Base-by-base conservation (phyloP, 2,113 vertebrate species). In the Heterochromis multidens region DNA sequence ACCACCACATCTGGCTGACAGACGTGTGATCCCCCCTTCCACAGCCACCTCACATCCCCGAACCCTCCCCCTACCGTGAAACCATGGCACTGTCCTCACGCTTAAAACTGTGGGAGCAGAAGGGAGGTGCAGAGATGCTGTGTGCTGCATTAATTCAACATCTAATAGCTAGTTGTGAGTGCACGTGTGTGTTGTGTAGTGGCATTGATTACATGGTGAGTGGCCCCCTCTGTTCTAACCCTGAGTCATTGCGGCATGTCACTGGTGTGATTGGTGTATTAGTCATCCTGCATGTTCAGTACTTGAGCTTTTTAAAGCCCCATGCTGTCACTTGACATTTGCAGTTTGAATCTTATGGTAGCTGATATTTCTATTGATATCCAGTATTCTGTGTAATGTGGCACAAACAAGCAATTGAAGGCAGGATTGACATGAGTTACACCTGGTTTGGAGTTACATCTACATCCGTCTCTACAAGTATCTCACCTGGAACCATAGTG, bases 91-190 rank as follows among this genome's bases (percentile, higher is more conserved):
- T 99, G 93, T 99, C 98, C 5, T 99, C 98, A 16, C 97, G 98
- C 83, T 97, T 99, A 16, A 98, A 99, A 59, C 96, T 99, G 72
- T 99, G 98, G 98, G 98, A 99, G 89, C 96, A 99, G 95, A 99
- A 99, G 98, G 98, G 92, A 98, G 97, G 98, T 98, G 89, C 85
- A 81, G 83, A 72, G 61, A 17, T 23, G 56, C 74, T 85, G 91
- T 88, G 89, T 90, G 89, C 40, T 77, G 74, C 40, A 25, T 72
- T 60, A 16, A 80, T 29, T 23, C 0, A 40, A 17, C 33, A 17
- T 29, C 82, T 70, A 61, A 57, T 5, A 6, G 29, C 9, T 72
- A 6, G 63, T 46, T 33, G 37, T 8, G 12, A 23, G 17, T 62
- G 57, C 13, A 10, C 58, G 37, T 40, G 84, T 81, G 84, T 77